Conservation (phyloP, 2,888 invertebrate genomes). For the Lysandra coridon region DNA sequence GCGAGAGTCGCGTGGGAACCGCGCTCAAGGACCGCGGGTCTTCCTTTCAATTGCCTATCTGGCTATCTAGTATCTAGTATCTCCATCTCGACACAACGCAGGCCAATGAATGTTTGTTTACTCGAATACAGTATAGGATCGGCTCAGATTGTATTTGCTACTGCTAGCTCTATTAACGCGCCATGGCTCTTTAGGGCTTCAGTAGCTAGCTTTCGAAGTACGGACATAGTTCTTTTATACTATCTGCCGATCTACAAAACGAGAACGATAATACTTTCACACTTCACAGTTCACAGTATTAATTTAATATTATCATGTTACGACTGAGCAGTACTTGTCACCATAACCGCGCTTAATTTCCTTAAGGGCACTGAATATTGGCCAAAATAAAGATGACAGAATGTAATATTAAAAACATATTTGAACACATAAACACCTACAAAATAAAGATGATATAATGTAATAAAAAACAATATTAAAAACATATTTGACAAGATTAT, state of each 20-base stretch:
- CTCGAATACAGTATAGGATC: neutral
- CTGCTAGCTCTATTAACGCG: neutral
- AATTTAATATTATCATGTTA: too few relatives aligned
- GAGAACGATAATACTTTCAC: too few relatives aligned
- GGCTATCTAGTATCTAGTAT: neutral
- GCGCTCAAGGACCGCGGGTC: slow-evolving; percentile 12
- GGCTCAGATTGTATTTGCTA: neutral
- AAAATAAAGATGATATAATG: neutral
- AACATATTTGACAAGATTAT: neutral
- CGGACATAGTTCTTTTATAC: too few relatives aligned
- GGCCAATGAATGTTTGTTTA: neutral
- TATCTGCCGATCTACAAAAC: too few relatives aligned
- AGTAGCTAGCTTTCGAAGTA: too few relatives aligned
- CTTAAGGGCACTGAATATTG: too few relatives aligned
- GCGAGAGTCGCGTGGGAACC: slow-evolving; percentile 13
- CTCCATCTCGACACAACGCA: neutral
- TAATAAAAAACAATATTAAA: too few relatives aligned
- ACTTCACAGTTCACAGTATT: too few relatives aligned
- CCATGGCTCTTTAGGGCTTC: neutral
- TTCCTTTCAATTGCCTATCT: slow-evolving; percentile 19
- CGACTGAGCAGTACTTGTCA: too few relatives aligned
- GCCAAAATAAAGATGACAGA: neutral
- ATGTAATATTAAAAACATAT: too few relatives aligned
- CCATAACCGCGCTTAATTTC: too few relatives aligned
- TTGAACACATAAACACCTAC: too few relatives aligned